Conservation (phyloP, 2,888 invertebrate genomes). For the Pandemis heparana region DNA sequence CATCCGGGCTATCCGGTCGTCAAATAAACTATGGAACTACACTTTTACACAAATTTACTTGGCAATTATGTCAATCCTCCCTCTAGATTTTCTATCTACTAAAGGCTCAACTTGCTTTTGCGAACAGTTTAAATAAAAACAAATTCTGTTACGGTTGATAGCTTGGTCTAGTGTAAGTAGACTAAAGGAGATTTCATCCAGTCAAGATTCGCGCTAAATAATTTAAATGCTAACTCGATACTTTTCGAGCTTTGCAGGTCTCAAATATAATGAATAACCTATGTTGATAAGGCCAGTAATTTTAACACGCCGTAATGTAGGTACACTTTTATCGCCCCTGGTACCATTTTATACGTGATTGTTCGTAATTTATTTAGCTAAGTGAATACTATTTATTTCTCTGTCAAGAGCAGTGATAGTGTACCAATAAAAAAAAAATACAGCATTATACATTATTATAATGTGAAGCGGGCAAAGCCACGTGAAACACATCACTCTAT, state of each 20-base stretch:
- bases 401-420: background rate
- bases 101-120: too few species aligned
- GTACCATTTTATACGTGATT: constrained; percentile 17
- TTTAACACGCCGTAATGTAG: background rate
- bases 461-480: background rate
- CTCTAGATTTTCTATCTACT: too few species aligned
- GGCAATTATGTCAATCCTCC: too few species aligned
- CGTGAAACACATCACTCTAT: background rate
- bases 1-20: too few species aligned
- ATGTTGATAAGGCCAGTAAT: background rate
- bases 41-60: background rate
- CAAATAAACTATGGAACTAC: background rate
- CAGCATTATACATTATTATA: background rate
- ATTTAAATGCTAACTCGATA: too few species aligned
- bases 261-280: background rate
- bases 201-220: too few species aligned
- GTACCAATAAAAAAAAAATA: constrained; percentile 2
- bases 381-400: constrained; percentile 9
- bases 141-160: too few species aligned
- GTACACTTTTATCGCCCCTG: constrained; percentile 6
- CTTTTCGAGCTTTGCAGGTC: too few species aligned
- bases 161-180: too few species aligned
- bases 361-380: constrained; percentile 14
- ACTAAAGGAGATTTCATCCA: too few species aligned
- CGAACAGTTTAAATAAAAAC: too few species aligned